Percentiles rank a stretch among this genome's conserved stretches.
Evolutionary conservation across 37 sponge, comb jelly and placozoan genomes (phyloP).

Genomic region (Beroe ovata): DNA sequence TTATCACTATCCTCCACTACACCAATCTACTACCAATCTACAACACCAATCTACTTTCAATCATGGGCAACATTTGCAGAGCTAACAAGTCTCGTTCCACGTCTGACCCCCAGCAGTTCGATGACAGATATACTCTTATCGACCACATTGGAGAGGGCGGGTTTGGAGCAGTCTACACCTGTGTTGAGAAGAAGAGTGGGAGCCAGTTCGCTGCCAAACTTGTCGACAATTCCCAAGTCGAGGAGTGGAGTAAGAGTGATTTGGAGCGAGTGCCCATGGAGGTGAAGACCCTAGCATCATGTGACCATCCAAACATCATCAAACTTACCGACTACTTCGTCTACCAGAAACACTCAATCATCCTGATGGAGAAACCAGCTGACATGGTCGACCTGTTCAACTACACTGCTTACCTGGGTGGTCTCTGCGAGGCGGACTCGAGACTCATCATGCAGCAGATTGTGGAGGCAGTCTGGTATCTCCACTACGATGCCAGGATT

Average conservation of each 20-base stretch:
- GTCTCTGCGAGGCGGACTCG: not conserved
- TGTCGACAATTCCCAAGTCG: not conserved
- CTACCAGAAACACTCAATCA: too few relatives aligned
- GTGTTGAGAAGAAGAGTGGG: not conserved
- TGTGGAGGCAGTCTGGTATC: not conserved
- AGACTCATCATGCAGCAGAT: not conserved
- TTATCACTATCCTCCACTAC: too few relatives aligned
- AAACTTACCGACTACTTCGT: too few relatives aligned
- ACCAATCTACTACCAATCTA: too few relatives aligned
- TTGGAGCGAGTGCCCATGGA: constrained; percentile 27
- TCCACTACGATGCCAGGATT: constrained; percentile 6
- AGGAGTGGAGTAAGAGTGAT: not conserved
- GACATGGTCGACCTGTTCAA: constrained; percentile 34
- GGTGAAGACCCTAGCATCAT: constrained; percentile 13
- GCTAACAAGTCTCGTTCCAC: not conserved
- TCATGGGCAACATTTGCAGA: constrained; percentile 1
- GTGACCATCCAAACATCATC: too few relatives aligned
- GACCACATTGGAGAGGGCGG: constrained; percentile 45
- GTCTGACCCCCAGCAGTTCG: not conserved
- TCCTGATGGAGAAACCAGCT: too few relatives aligned
- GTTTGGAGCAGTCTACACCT: constrained; percentile 58
- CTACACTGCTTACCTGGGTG: constrained; percentile 56
- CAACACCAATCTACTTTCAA: not conserved
- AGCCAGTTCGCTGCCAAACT: too few relatives aligned
- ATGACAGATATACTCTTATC: not conserved